Percentiles rank a stretch among this genome's conserved stretches.
Conservation (phyloP, 2,113 vertebrate species). For the Nesogale talazaci region DNA sequence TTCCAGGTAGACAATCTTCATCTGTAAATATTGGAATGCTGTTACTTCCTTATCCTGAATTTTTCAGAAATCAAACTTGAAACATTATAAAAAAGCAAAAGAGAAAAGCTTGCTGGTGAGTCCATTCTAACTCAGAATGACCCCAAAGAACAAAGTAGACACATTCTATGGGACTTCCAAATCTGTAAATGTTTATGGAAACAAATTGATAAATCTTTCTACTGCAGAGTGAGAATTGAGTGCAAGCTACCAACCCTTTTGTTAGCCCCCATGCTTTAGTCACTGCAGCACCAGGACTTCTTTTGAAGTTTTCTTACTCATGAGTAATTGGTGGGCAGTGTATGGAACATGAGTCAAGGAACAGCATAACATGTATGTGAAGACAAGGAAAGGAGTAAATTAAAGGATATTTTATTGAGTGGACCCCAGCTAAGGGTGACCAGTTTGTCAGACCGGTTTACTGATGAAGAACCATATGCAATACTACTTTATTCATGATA, state of each 20-base stretch:
- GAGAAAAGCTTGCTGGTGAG: too few species aligned
- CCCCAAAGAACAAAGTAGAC: not conserved
- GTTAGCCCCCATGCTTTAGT: not conserved
- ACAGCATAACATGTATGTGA: not conserved
- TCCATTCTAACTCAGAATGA: too few species aligned
- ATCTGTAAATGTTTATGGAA: not conserved
- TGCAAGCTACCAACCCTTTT: not conserved
- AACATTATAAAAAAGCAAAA: not conserved
- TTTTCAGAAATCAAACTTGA: constrained; percentile 4
- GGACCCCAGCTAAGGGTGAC: not conserved
- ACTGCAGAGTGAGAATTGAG: not conserved
- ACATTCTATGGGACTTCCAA: not conserved
- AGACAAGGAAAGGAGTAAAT: not conserved
- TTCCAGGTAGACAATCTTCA: constrained; percentile 9
- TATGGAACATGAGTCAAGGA: not conserved
- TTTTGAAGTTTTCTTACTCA: not conserved
- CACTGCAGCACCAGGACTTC: not conserved
- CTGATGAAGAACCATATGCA: not conserved
- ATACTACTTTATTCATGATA: not conserved
- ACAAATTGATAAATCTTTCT: not conserved
- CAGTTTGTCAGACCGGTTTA: not conserved
- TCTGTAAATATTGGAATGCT: constrained; percentile 10
- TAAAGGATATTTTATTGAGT: not conserved
- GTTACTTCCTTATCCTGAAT: not conserved
- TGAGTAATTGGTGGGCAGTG: not conserved